Percentiles rank a stretch among this genome's conserved stretches.
Conservation (phyloP, 2,888 invertebrate genomes). For the Eumacrocentrus americanus region DNA sequence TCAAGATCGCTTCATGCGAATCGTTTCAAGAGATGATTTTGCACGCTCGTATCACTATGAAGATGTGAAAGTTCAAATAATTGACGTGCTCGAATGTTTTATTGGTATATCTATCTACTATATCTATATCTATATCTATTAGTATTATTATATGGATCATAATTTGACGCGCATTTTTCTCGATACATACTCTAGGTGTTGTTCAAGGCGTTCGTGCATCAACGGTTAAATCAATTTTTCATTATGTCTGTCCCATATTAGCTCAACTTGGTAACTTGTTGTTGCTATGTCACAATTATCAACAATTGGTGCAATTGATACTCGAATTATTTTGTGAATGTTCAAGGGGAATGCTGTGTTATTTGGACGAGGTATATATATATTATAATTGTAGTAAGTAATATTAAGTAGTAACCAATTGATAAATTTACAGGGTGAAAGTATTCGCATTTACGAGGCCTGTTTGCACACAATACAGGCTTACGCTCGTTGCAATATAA, state of each 20-base stretch:
- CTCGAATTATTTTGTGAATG: conserved; percentile 76
- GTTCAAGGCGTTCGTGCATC: conserved; percentile 68
- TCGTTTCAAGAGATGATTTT: conserved; percentile 66
- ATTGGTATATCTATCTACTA: conserved; percentile 61
- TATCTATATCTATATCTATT: too few relatives aligned
- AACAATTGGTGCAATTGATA: conserved; percentile 77
- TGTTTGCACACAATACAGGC: conserved; percentile 74
- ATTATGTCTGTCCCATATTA: conserved; percentile 70
- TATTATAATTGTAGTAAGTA: conserved; percentile 8
- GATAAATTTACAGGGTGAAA: conserved; percentile 66
- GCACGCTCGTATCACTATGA: conserved; percentile 67
- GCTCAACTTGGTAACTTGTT: conserved; percentile 74
- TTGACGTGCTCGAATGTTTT: conserved; percentile 78
- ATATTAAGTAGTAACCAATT: conserved; percentile 21
- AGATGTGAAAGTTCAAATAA: conserved; percentile 70
- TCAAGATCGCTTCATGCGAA: conserved; percentile 65
- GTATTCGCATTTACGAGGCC: conserved; percentile 71
- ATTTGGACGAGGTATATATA: conserved; percentile 59
- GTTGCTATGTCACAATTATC: conserved; percentile 79
- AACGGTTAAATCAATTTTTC: conserved; percentile 65
- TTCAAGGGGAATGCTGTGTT: conserved; percentile 74
- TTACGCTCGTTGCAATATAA: conserved; percentile 72
- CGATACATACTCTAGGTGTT: conserved; percentile 63
- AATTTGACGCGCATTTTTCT: neutral
- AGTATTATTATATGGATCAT: too few relatives aligned